Percentiles rank a stretch among this genome's conserved stretches.
Evolutionary conservation across 2,797 vertebrate genomes (phyloP).

Genomic region (Pseudochirops cupreus): DNA sequence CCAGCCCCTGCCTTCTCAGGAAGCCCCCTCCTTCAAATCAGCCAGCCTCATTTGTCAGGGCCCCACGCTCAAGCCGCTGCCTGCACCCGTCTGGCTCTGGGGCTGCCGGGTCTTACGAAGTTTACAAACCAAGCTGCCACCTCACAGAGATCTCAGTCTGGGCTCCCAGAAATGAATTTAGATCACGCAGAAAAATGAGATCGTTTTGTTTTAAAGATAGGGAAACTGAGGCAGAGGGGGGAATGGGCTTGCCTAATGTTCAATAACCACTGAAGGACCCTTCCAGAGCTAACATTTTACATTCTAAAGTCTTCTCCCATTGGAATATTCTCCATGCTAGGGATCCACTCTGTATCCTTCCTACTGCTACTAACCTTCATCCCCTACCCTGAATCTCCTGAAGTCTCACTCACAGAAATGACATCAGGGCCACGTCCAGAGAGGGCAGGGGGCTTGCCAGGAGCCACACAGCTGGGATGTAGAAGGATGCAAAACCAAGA

Average conservation of each 20-base stretch:
- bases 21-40: neutral
- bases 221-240: neutral
- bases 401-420: neutral
- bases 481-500: neutral
- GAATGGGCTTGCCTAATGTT: neutral
- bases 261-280: neutral
- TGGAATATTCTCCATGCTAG: neutral
- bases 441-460: neutral
- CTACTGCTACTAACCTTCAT: neutral
- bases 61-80: neutral
- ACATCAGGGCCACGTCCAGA: neutral
- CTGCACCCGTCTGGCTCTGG: neutral
- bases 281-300: neutral
- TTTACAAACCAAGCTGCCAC: neutral
- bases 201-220: neutral
- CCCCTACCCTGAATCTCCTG: neutral
- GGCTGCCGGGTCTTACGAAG: no score
- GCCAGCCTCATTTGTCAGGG: neutral
- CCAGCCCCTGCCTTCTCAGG: neutral
- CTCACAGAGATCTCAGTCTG: neutral
- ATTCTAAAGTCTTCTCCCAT: neutral
- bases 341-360: neutral
- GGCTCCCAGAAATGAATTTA: neutral
- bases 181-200: neutral
- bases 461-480: neutral